Conservation (phyloP, 2,888 invertebrate genomes). For the Lymantria monacha region DNA sequence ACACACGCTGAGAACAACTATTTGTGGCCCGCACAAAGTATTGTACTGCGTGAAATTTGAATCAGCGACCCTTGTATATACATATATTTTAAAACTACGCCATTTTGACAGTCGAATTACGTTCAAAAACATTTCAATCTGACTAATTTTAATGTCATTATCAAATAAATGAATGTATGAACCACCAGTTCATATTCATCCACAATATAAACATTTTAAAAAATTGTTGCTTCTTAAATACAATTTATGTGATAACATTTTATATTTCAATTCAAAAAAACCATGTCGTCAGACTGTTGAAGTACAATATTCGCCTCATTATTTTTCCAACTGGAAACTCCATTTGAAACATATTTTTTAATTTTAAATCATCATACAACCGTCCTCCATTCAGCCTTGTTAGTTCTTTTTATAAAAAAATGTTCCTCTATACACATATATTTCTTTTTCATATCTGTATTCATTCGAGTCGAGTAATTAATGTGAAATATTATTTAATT, state of each 20-base stretch:
- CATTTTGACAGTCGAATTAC: no score
- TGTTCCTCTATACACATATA: background rate
- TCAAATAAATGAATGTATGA: no score
- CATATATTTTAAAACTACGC: no score
- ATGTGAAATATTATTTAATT: conserved; percentile 26
- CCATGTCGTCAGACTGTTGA: conserved; percentile 14
- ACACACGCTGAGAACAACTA: no score
- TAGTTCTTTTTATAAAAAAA: conserved; percentile 5
- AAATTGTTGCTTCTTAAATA: no score
- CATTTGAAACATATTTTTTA: conserved; percentile 23
- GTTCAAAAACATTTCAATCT: no score
- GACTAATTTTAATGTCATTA: no score
- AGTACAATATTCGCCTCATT: conserved; percentile 30
- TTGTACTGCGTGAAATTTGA: no score
- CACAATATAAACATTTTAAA: no score
- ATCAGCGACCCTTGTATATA: no score
- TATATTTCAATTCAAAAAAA: background rate
- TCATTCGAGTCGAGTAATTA: conserved; percentile 19
- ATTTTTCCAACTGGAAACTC: conserved; percentile 34
- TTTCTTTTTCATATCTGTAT: background rate
- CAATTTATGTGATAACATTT: background rate
- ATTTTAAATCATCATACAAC: conserved; percentile 25
- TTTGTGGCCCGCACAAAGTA: no score
- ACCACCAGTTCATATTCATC: no score
- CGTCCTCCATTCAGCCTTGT: conserved; percentile 11